These are phyloP conservation scores for Drosophila robusta DNA, from an alignment of 2,888 invertebrate genomes.

Conservation along the genomic window DNA sequence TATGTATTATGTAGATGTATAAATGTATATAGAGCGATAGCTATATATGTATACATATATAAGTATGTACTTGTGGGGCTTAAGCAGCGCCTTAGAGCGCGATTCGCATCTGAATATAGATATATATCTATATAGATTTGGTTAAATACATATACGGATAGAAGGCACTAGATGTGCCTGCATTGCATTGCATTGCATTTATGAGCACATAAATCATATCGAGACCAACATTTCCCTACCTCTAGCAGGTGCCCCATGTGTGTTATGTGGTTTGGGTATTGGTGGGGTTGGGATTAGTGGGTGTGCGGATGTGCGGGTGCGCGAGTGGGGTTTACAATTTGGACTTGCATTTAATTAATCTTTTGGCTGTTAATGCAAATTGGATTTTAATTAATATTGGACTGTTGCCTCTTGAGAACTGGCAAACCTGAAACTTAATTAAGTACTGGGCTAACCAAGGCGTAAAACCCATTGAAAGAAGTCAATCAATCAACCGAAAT, in stretches of 20 bases:
- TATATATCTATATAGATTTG: not conserved
- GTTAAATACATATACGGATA: not conserved
- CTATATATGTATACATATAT: conserved; percentile 3
- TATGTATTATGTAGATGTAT: not conserved
- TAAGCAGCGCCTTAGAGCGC: not conserved
- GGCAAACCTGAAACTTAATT: not conserved
- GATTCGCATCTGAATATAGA: conserved; percentile 11
- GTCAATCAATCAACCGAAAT: not conserved
- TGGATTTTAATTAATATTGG: conserved; percentile 35
- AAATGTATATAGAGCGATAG: not conserved
- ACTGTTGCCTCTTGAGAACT: not conserved
- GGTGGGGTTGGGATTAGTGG: no score
- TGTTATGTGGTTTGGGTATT: not conserved
- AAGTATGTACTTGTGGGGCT: conserved; percentile 1
- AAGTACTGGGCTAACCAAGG: not conserved
- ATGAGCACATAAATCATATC: conserved; percentile 17
- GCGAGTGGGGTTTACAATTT: not conserved
- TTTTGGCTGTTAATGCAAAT: conserved; percentile 1
- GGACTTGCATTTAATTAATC: conserved; percentile 38
- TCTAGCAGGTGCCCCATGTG: not conserved
- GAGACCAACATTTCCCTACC: not conserved
- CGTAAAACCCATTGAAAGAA: no score
- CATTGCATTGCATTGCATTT: no score
- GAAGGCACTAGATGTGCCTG: not conserved
- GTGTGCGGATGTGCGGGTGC: no score